Percentiles rank a stretch among this genome's conserved stretches.
Conservation (phyloP, 2,888 invertebrate genomes). For the Epistrophe grossulariae region DNA sequence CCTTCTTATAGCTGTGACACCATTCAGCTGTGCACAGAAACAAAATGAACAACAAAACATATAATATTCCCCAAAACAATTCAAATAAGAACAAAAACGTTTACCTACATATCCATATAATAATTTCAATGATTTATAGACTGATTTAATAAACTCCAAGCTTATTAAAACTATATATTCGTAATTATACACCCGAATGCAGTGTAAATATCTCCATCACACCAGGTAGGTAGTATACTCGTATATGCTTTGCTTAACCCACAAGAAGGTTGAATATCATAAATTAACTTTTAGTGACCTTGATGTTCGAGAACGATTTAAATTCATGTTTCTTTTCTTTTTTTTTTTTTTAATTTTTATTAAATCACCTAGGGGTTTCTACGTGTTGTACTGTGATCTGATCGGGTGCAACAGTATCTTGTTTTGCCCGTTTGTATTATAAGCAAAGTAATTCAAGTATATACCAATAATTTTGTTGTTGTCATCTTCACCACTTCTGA, state of each 20-base stretch:
- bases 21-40: conserved; percentile 32
- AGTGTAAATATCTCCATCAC: conserved; percentile 76
- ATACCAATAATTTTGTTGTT: conserved; percentile 11
- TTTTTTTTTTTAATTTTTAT: background rate
- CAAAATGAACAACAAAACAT: background rate
- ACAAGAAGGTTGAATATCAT: conserved; percentile 60
- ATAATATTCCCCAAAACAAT: background rate
- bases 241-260: conserved; percentile 48
- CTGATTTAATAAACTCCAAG: conserved; percentile 54
- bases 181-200: conserved; percentile 75
- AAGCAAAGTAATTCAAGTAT: conserved; percentile 13
- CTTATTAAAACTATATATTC: conserved; percentile 58
- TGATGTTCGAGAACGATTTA: conserved; percentile 42
- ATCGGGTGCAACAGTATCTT: conserved; percentile 63
- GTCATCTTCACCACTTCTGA: conserved; percentile 33
- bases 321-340: conserved; percentile 42
- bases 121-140: conserved; percentile 58
- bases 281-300: conserved; percentile 61
- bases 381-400: conserved; percentile 40
- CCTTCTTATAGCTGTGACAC: conserved; percentile 47
- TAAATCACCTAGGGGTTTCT: conserved; percentile 15
- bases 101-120: conserved; percentile 1
- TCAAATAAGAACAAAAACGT: conserved; percentile 35
- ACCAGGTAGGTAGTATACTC: conserved; percentile 6
- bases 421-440: conserved; percentile 28